Percentiles rank a stretch among this genome's conserved stretches.
Conservation (phyloP, 2,888 invertebrate genomes). For the Folsomia manolachei region DNA sequence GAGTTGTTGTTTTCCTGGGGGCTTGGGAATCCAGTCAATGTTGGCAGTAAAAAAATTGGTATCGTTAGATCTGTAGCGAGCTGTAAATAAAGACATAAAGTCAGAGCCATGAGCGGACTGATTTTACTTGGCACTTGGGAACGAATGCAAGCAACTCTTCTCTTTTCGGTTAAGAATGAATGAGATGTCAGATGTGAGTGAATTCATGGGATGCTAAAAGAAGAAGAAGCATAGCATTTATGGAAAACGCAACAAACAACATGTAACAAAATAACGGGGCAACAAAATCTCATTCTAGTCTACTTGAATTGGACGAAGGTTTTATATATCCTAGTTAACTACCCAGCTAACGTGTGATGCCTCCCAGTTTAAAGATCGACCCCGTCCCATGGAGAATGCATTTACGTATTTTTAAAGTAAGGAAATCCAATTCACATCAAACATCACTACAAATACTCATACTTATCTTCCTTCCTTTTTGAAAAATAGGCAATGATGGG, state of each 20-base stretch:
- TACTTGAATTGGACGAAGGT: neutral
- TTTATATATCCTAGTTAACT: constrained; percentile 28
- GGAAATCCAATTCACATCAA: too few relatives aligned
- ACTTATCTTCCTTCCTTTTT: too few relatives aligned
- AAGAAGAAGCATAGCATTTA: neutral
- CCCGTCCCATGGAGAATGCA: constrained; percentile 22
- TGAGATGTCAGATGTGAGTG: neutral
- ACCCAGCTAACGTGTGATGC: constrained; percentile 29
- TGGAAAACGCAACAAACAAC: too few relatives aligned
- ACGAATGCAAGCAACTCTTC: too few relatives aligned
- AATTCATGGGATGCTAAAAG: neutral
- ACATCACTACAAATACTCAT: too few relatives aligned
- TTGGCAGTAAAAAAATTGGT: constrained; percentile 1
- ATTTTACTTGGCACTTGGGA: neutral
- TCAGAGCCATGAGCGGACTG: neutral
- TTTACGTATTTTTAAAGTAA: constrained; percentile 15
- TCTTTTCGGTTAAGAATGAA: neutral
- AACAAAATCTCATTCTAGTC: neutral
- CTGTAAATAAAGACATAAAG: constrained; percentile 8
- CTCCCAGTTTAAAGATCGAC: constrained; percentile 25
- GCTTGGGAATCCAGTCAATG: too few relatives aligned
- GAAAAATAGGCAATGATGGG: too few relatives aligned
- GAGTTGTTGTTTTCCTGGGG: too few relatives aligned
- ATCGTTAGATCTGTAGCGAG: neutral
- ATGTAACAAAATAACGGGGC: neutral